phyloP scores from a whole-genome alignment of 2,888 invertebrate species.

The Papilio demoleus region DNA sequence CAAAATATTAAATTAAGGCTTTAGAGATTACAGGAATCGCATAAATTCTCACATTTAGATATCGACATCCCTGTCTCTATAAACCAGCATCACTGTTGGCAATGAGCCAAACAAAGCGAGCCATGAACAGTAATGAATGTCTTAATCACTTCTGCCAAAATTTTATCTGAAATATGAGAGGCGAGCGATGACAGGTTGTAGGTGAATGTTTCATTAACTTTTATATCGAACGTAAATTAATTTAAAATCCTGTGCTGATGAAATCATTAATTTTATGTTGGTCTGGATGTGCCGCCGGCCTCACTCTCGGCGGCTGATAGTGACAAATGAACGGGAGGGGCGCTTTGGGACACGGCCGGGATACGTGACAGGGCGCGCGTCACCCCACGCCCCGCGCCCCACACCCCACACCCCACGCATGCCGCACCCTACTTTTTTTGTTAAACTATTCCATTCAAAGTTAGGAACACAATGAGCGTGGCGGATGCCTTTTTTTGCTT shows the following conservation, averaged over 20 bases:
- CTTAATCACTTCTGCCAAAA: background rate
- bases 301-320: constrained; percentile 50
- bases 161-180: background rate
- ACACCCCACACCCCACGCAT: background rate
- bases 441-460: constrained; percentile 38
- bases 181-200: background rate
- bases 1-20: too few species aligned
- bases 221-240: background rate
- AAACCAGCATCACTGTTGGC: background rate
- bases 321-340: constrained; percentile 57
- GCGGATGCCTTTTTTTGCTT: constrained; percentile 14
- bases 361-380: constrained; percentile 58
- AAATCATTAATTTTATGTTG: background rate
- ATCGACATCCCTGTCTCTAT: background rate
- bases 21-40: background rate
- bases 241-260: background rate
- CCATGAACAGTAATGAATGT: background rate
- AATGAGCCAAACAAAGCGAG: background rate
- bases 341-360: constrained; percentile 42
- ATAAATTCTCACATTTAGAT: background rate
- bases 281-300: constrained; percentile 41
- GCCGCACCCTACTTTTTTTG: constrained; percentile 18
- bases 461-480: constrained; percentile 13
- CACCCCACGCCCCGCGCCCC: constrained; percentile 27
- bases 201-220: background rate